Percentiles rank a stretch among this genome's conserved stretches.
These are phyloP conservation scores for Plectrocnemia conspersa DNA, from an alignment of 1,140 invertebrate genomes.

Conservation along the genomic window DNA sequence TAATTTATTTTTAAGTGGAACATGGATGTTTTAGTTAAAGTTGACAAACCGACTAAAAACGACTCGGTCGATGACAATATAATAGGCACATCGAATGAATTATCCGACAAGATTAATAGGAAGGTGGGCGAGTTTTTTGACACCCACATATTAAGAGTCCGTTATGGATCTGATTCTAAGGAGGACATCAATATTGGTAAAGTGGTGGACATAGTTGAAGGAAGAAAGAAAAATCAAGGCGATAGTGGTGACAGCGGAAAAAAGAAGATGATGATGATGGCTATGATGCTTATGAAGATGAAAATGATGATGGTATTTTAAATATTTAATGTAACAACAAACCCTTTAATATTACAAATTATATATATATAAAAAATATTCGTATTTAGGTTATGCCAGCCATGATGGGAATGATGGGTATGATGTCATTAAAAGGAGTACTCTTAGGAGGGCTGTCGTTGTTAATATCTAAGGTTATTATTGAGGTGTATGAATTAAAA, in stretches of 20 bases:
- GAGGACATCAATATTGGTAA: conserved; percentile 45
- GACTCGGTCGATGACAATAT: background rate
- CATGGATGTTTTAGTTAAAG: too few relatives aligned
- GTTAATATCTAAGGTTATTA: conserved; percentile 51
- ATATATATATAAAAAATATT: background rate
- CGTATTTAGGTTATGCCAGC: conserved; percentile 45
- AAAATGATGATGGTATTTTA: conserved; percentile 53
- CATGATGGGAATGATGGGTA: conserved; percentile 54
- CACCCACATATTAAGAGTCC: conserved; percentile 44
- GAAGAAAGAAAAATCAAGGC: conserved; percentile 37
- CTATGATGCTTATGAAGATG: conserved; percentile 55
- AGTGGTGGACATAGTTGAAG: conserved; percentile 47
- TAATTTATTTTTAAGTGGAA: background rate
- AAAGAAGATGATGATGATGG: conserved; percentile 62
- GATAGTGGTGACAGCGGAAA: conserved; percentile 47
- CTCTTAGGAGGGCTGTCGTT: conserved; percentile 56
- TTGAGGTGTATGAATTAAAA: background rate
- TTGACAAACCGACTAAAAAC: too few relatives aligned
- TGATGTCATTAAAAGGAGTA: conserved; percentile 57
- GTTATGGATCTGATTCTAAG: conserved; percentile 34
- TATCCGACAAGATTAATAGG: conserved; percentile 47
- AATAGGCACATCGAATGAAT: conserved; percentile 2
- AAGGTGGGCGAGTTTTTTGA: conserved; percentile 54
- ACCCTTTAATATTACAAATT: conserved; percentile 3
- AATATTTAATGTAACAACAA: conserved; percentile 1